A percentile compares a stretch with the other conserved stretches of the same genome.
phyloP scores from a whole-genome alignment of 2,113 vertebrate species.

The Paracanthobrama guichenoti region DNA sequence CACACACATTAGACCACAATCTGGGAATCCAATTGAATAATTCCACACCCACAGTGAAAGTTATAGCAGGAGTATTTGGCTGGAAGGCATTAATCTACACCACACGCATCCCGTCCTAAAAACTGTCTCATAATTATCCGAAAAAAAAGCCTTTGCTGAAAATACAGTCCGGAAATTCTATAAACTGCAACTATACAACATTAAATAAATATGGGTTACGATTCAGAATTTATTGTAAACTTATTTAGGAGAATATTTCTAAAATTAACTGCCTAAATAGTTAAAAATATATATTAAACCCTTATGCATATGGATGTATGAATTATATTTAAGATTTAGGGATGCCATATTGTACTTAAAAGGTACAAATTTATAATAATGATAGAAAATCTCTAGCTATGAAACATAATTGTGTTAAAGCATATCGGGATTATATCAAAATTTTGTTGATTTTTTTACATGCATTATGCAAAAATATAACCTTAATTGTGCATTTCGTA shows the following conservation, averaged over 20 bases:
- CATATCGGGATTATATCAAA: neutral
- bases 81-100: slow-evolving; percentile 12
- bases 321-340: neutral
- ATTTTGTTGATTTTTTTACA: neutral
- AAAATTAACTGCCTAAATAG: neutral
- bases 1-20: neutral
- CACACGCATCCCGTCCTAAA: neutral
- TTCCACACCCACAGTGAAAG: neutral
- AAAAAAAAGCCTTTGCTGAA: neutral
- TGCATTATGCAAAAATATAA: neutral
- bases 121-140: neutral
- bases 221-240: neutral
- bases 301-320: neutral
- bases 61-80: neutral
- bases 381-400: neutral
- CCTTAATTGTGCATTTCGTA: neutral
- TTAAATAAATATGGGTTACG: neutral
- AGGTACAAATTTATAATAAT: neutral
- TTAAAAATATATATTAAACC: neutral
- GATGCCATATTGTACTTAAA: neutral
- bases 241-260: neutral
- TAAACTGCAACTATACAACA: neutral
- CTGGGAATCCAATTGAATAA: neutral
- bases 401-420: neutral
- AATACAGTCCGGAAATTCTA: neutral